These are phyloP conservation scores for Drosophila yooni DNA, from an alignment of 2,888 invertebrate species.

Conservation along the genomic window DNA sequence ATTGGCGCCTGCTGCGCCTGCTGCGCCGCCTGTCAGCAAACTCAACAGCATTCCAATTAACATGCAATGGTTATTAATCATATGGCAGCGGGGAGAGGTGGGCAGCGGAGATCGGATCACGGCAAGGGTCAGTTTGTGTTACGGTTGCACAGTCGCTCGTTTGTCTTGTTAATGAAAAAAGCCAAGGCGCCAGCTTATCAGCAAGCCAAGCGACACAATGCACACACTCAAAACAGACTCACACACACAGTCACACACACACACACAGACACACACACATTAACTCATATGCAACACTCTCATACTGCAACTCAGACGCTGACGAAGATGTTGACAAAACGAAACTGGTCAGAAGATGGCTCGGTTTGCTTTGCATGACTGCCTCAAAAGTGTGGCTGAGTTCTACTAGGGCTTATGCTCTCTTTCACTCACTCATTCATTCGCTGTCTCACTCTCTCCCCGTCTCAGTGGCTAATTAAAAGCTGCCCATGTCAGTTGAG, in stretches of 20 bases:
- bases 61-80: slow-evolving; percentile 77
- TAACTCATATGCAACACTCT: slow-evolving; percentile 1
- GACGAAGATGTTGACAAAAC: slow-evolving; percentile 68
- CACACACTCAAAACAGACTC: slow-evolving; percentile 18
- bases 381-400: slow-evolving; percentile 64
- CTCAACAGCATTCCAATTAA: slow-evolving; percentile 57
- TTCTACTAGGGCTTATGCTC: slow-evolving; percentile 13
- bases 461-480: slow-evolving; percentile 63
- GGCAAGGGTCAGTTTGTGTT: slow-evolving; percentile 43
- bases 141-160: slow-evolving; percentile 52
- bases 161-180: slow-evolving; percentile 80
- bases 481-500: slow-evolving; percentile 76
- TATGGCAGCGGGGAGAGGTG: slow-evolving; percentile 40
- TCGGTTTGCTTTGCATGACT: slow-evolving; percentile 30
- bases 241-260: slow-evolving; percentile 28
- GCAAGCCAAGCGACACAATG: slow-evolving; percentile 70
- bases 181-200: slow-evolving; percentile 84
- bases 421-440: not conserved
- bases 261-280: not conserved
- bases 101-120: slow-evolving; percentile 21
- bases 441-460: slow-evolving; percentile 1
- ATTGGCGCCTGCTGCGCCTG: slow-evolving; percentile 73
- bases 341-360: slow-evolving; percentile 50
- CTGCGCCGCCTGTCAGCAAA: slow-evolving; percentile 49
- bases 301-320: slow-evolving; percentile 24